phyloP scores from a whole-genome alignment of 2,888 invertebrate genomes.

The Phlogophora meticulosa region DNA sequence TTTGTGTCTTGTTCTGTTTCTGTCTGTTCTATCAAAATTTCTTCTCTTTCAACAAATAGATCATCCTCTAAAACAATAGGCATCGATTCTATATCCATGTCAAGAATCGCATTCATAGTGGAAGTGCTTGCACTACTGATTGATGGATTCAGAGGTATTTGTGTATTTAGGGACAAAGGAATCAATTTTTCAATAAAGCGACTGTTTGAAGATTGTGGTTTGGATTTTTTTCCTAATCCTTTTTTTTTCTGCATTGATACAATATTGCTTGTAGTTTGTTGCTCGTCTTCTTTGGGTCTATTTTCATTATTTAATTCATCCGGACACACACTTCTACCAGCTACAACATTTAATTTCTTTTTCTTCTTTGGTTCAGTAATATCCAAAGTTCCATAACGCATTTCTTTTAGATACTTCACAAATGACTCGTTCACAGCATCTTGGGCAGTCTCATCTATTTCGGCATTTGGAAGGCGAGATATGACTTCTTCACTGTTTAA shows the following conservation, averaged over 20 bases:
- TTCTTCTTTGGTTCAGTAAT: constrained; percentile 43
- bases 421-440: constrained; percentile 40
- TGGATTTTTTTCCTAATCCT: constrained; percentile 34
- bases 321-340: constrained; percentile 31
- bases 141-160: constrained; percentile 31
- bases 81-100: constrained; percentile 38
- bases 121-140: constrained; percentile 32
- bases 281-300: constrained; percentile 20
- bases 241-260: constrained; percentile 26
- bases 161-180: constrained; percentile 23
- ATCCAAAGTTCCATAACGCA: constrained; percentile 40
- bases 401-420: constrained; percentile 39
- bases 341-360: constrained; percentile 43
- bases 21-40: constrained; percentile 32
- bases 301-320: constrained; percentile 31
- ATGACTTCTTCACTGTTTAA: constrained; percentile 41
- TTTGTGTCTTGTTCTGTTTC: constrained; percentile 32
- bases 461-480: constrained; percentile 28
- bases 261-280: constrained; percentile 24
- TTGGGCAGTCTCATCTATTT: constrained; percentile 24
- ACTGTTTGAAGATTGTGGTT: constrained; percentile 27
- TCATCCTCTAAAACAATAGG: constrained; percentile 35
- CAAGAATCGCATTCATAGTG: constrained; percentile 33
- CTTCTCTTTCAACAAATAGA: constrained; percentile 30
- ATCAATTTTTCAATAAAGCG: constrained; percentile 21